Evolutionary conservation across 2,113 vertebrate species (phyloP).

Genomic region (Verasper variegatus): DNA sequence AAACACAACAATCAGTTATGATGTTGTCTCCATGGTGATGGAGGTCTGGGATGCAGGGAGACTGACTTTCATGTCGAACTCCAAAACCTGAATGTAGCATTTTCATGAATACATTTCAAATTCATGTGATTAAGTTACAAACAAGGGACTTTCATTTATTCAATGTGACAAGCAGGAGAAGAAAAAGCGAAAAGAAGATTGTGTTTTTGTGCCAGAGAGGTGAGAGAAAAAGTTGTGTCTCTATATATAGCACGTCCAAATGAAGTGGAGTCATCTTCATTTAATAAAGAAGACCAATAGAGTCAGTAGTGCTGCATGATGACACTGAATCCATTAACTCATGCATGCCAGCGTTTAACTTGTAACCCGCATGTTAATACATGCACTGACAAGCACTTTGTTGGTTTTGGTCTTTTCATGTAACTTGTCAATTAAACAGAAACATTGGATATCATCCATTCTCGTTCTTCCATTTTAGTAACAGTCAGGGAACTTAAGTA

Average conservation of each 20-base stretch:
- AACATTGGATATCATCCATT: not conserved
- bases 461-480: too few relatives aligned
- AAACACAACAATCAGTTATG: too few relatives aligned
- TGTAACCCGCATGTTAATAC: too few relatives aligned
- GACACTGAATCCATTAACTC: too few relatives aligned
- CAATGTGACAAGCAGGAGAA: not conserved
- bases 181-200: not conserved
- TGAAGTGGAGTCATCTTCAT: not conserved
- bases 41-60: too few relatives aligned
- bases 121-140: too few relatives aligned
- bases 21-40: not conserved
- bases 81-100: too few relatives aligned
- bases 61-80: not conserved
- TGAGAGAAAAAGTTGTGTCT: not conserved
- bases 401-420: too few relatives aligned
- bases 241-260: not conserved
- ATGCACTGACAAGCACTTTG: too few relatives aligned
- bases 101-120: not conserved
- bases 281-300: not conserved
- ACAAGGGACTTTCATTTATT: too few relatives aligned
- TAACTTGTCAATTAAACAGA: not conserved
- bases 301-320: not conserved
- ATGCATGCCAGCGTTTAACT: too few relatives aligned
- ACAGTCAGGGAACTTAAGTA: too few relatives aligned
- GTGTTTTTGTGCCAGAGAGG: not conserved